Base-by-base conservation (phyloP, 2,113 vertebrate genomes). In the Nothoprocta perdicaria region DNA sequence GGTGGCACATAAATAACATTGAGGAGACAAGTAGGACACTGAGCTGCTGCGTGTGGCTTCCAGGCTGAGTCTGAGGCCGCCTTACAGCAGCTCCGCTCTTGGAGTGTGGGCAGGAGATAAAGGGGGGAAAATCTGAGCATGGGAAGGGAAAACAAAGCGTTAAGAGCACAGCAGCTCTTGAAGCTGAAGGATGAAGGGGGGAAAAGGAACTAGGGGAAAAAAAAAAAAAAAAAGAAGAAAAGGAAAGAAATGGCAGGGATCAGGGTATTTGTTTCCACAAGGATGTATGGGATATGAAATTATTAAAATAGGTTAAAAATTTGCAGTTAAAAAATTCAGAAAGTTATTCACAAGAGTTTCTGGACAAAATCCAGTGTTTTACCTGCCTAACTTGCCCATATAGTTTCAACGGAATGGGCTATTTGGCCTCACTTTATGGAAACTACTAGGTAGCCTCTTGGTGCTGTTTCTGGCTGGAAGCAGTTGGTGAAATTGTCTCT, bases 1-100 rank as follows among this genome's bases (percentile, higher is more conserved):
- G 73, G 65, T 95, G 93, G 91, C 76, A 74, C 79, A 65, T 86
- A 83, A 95, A 89, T 82, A 69, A 65, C 12, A 4, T 7, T 53
- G 79, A 38, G 29, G n/a, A 45, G 68, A 63, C 61, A 61, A 87
- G 63, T 5, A 16, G 63, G 33, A 14, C 50, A 6, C 72, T 84
- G 84, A 41, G 35, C 10, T 0, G 2, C 62, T 35, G 2, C 2
- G 1, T 33, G 80, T 26, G 40, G 73, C 61, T 58, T 13, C 68
- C 77, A 40, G 61, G 2, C 52, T 57, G 45, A 24, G 46, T 21
- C 29, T 43, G 38, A 67, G 52, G 86, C 55, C 58, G 78, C 61
- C 50, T 27, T 15, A 4, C 9, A 63, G 31, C 57, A 50, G 33
- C 24, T 4, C 61, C 14, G 3, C 66, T 60, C 57, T 8, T 26